A percentile compares a stretch with the other conserved stretches of the same genome.
These are phyloP conservation scores for Brenthis ino DNA, from an alignment of 2,888 invertebrate species.

Conservation along the genomic window DNA sequence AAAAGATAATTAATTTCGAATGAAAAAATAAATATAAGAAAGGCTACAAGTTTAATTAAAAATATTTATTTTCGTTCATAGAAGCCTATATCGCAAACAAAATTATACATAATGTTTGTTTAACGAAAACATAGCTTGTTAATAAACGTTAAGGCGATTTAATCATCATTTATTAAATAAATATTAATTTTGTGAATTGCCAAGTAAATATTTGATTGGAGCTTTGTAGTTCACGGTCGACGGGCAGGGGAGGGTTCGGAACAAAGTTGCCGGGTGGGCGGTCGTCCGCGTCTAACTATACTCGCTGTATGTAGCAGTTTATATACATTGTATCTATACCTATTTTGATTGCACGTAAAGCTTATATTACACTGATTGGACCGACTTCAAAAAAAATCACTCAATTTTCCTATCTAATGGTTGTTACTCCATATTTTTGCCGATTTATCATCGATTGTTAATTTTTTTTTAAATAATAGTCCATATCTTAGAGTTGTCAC, in stretches of 20 bases:
- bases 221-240: conserved; percentile 58
- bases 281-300: conserved; percentile 16
- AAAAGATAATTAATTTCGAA: conserved; percentile 1
- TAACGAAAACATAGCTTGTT: conserved; percentile 39
- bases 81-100: conserved; percentile 19
- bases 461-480: background rate
- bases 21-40: background rate
- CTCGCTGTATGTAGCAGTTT: conserved; percentile 11
- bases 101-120: conserved; percentile 34
- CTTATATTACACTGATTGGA: background rate
- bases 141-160: conserved; percentile 49
- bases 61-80: conserved; percentile 10
- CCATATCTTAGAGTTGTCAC: background rate
- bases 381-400: too few relatives aligned
- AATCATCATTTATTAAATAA: conserved; percentile 58
- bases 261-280: conserved; percentile 37
- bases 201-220: conserved; percentile 59
- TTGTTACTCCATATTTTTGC: too few relatives aligned
- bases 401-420: too few relatives aligned
- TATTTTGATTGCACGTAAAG: conserved; percentile 1
- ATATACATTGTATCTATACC: conserved; percentile 12
- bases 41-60: background rate
- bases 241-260: conserved; percentile 50
- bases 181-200: conserved; percentile 72
- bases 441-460: background rate